Percentiles rank a stretch among this genome's conserved stretches.
These are phyloP conservation scores for Gymnopithys bicolor DNA, from an alignment of 2,797 vertebrate species.

Conservation along the genomic window DNA sequence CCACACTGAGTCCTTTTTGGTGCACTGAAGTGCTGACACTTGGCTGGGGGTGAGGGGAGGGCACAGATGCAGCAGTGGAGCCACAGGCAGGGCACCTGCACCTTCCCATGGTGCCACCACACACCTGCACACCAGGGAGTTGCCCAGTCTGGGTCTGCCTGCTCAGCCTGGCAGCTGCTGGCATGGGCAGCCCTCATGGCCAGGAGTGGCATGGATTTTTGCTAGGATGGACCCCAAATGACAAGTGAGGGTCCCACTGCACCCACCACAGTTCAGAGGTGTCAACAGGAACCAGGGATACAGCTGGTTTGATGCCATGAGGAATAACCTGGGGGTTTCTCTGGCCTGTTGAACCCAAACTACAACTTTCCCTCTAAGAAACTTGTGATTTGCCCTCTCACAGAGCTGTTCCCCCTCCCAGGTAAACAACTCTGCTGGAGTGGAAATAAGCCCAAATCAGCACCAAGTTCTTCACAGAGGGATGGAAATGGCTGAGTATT, in stretches of 20 bases:
- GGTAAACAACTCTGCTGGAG: not conserved
- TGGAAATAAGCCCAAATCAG: constrained; percentile 49
- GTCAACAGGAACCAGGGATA: not conserved
- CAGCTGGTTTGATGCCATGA: accelerated
- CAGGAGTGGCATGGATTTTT: accelerated
- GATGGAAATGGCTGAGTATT: constrained; percentile 37
- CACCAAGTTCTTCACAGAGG: constrained; percentile 33
- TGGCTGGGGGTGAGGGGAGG: not conserved
- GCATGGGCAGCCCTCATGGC: accelerated
- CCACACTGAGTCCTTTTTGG: not conserved
- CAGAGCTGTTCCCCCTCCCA: not conserved
- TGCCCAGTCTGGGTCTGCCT: not conserved
- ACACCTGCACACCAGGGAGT: not conserved
- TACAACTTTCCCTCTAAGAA: not conserved
- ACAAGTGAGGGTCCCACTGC: not conserved
- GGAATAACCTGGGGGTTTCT: not conserved
- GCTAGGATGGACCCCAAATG: not conserved
- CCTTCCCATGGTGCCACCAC: not conserved
- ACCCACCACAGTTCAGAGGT: not conserved
- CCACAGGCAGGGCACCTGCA: not conserved
- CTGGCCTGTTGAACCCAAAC: not conserved
- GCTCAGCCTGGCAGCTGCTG: not conserved
- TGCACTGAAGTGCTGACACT: accelerated
- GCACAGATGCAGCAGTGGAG: accelerated
- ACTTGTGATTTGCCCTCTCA: not conserved